These are phyloP conservation scores for Lepidurus couesii DNA, from an alignment of 1,140 invertebrate genomes.

Conservation along the genomic window DNA sequence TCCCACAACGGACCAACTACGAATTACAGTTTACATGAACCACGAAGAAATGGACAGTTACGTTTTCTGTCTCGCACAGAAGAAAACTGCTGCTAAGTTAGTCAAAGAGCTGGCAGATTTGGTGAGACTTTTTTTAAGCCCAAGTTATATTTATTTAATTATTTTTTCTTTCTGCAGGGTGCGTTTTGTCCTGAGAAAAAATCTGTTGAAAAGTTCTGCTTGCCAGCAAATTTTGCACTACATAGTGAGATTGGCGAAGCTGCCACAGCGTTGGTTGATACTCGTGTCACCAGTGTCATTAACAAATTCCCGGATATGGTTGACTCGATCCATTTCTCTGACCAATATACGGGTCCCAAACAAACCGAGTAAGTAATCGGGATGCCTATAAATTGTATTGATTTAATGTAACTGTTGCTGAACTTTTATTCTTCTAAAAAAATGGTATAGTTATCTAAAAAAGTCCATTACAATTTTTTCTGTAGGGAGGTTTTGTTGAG, in stretches of 20 bases:
- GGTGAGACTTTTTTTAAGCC: constrained; percentile 49
- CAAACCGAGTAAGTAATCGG: constrained; percentile 67
- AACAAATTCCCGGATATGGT: constrained; percentile 78
- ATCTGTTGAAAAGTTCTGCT: constrained; percentile 71
- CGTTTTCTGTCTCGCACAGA: constrained; percentile 85
- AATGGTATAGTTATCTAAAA: constrained; percentile 23
- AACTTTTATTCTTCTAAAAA: constrained; percentile 30
- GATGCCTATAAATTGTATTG: constrained; percentile 38
- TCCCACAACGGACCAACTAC: constrained; percentile 78
- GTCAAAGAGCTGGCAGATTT: constrained; percentile 92
- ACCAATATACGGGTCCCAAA: constrained; percentile 86
- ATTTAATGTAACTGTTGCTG: constrained; percentile 37
- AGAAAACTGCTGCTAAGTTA: constrained; percentile 75
- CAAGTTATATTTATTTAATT: neutral
- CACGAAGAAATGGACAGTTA: constrained; percentile 81
- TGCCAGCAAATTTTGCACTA: constrained; percentile 71
- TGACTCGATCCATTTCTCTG: constrained; percentile 95
- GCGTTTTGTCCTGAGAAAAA: constrained; percentile 88
- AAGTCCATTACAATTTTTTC: constrained; percentile 35
- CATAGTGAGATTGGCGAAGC: constrained; percentile 88
- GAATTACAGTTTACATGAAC: constrained; percentile 76
- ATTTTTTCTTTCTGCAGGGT: constrained; percentile 52
- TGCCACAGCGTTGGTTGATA: constrained; percentile 71
- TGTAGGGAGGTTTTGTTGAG: constrained; percentile 52
- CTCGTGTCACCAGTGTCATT: constrained; percentile 70